Conservation (phyloP, 2,797 vertebrate species). For the Artibeus jamaicensis region DNA sequence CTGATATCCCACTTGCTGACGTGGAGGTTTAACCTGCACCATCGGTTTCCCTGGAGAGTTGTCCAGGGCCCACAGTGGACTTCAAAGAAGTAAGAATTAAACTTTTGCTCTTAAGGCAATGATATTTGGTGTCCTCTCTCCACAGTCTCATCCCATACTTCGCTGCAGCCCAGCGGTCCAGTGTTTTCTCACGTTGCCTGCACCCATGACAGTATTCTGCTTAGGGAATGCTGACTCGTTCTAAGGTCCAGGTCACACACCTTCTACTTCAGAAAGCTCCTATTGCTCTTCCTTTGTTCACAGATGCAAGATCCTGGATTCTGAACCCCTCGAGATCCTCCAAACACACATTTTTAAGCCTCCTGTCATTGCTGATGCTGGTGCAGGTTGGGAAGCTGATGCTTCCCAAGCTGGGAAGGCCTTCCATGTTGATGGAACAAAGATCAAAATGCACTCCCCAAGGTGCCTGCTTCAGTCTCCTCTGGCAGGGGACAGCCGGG, state of each 20-base stretch:
- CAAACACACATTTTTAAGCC: neutral
- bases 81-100: neutral
- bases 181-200: neutral
- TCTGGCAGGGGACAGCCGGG: neutral
- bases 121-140: neutral
- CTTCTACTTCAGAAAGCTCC: neutral
- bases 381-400: too few species aligned
- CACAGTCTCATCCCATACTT: neutral
- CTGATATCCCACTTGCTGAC: neutral
- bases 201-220: neutral
- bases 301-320: neutral
- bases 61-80: neutral
- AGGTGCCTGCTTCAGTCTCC: neutral
- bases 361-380: neutral
- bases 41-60: neutral
- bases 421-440: neutral
- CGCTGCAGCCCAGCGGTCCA: neutral
- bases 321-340: neutral
- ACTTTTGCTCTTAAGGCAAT: neutral
- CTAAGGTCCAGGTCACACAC: neutral
- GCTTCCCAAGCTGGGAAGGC: neutral
- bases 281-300: neutral
- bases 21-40: neutral
- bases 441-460: neutral
- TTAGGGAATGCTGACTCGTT: neutral